Evolutionary conservation across 2,113 vertebrate species (phyloP).

Genomic region (Centropristis striata): DNA sequence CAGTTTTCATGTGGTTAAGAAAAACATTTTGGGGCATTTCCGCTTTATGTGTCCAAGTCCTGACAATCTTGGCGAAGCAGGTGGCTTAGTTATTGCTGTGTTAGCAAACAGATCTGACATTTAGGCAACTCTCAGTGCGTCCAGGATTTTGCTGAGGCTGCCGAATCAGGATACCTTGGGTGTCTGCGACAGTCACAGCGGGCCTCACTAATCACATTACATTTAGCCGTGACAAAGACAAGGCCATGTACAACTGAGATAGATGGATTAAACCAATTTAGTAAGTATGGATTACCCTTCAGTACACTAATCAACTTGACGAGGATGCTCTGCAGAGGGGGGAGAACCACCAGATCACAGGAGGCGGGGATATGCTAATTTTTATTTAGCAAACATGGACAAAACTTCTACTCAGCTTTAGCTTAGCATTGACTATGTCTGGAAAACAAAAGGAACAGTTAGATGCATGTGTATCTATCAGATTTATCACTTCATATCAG

Average conservation of each 20-base stretch:
- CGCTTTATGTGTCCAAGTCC: not conserved
- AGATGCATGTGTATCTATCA: not conserved
- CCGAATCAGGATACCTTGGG: slow-evolving; percentile 26
- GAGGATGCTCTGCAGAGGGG: slow-evolving; percentile 20
- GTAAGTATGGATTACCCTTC: slow-evolving; percentile 61
- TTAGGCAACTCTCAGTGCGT: slow-evolving; percentile 30
- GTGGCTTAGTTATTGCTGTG: slow-evolving; percentile 35
- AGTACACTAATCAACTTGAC: slow-evolving; percentile 39
- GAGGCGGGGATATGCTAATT: slow-evolving; percentile 2
- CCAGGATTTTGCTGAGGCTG: slow-evolving; percentile 31
- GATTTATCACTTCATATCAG: too few relatives aligned
- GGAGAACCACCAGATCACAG: too few relatives aligned
- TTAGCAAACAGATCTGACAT: slow-evolving; percentile 57
- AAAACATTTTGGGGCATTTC: not conserved
- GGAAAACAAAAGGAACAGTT: not conserved
- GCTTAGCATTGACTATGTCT: not conserved
- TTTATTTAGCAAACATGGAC: not conserved
- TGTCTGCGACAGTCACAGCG: slow-evolving; percentile 30
- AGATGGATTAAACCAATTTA: slow-evolving; percentile 60
- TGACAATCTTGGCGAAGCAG: slow-evolving; percentile 29
- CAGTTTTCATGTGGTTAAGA: not conserved
- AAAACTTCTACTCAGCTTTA: not conserved
- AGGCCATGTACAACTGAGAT: slow-evolving; percentile 48
- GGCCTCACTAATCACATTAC: slow-evolving; percentile 57
- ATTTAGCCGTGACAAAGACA: slow-evolving; percentile 64